Evolutionary conservation across 2,113 vertebrate species (phyloP).

Genomic region (Ranitomeya imitator): DNA sequence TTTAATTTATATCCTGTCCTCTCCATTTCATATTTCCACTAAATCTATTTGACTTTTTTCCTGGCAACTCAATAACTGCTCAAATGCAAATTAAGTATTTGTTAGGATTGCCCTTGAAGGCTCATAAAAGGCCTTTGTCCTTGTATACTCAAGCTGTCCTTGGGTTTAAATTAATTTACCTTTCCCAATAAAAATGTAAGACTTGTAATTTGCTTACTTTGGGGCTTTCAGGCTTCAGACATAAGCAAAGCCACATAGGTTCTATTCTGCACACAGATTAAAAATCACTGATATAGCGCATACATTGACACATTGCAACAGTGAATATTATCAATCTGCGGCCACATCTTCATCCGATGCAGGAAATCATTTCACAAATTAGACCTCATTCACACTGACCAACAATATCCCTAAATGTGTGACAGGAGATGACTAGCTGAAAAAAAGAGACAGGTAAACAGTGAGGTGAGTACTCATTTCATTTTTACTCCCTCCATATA

Average conservation of each 20-base stretch:
- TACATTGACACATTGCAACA: neutral
- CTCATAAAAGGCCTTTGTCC: slow-evolving; percentile 38
- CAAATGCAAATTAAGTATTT: slow-evolving; percentile 57
- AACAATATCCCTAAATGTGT: no score
- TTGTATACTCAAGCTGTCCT: slow-evolving; percentile 40
- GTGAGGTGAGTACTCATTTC: no score
- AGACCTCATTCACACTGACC: no score
- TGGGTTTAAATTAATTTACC: slow-evolving; percentile 49
- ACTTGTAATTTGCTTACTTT: slow-evolving; percentile 42
- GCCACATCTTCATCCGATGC: neutral
- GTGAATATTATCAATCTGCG: neutral
- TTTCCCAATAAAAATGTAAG: slow-evolving; percentile 47
- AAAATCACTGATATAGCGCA: neutral
- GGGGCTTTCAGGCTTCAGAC: slow-evolving; percentile 16
- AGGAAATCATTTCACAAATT: neutral
- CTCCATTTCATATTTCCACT: slow-evolving; percentile 45
- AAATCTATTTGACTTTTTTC: slow-evolving; percentile 53
- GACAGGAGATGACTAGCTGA: no score
- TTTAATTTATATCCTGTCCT: slow-evolving; percentile 44
- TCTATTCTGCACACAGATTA: neutral
- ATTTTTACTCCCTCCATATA: no score
- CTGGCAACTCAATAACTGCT: slow-evolving; percentile 39
- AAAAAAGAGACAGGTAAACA: no score
- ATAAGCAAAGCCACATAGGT: neutral
- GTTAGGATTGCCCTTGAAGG: slow-evolving; percentile 40